Evolutionary conservation across 2,113 vertebrate species (phyloP).

Genomic region (Epinephelus lanceolatus): DNA sequence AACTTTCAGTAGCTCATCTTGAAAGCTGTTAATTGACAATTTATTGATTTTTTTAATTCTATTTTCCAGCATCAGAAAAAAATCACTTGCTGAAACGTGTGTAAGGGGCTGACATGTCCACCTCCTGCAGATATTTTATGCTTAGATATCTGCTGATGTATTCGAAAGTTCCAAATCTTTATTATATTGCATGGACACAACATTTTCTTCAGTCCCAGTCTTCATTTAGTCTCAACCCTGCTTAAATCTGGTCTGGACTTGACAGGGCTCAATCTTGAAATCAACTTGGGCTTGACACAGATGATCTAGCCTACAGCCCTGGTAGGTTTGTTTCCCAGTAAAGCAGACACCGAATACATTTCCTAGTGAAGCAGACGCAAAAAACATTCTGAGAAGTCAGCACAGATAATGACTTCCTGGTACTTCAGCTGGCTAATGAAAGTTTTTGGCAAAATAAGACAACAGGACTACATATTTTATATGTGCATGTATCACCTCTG

Average conservation of each 20-base stretch:
- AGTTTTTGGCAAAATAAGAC: slow-evolving; percentile 50
- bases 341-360: neutral
- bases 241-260: neutral
- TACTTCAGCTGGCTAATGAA: slow-evolving; percentile 12
- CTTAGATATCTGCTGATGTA: neutral
- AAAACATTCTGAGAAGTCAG: slow-evolving; percentile 15
- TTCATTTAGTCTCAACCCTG: neutral
- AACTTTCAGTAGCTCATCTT: neutral
- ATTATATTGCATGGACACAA: neutral
- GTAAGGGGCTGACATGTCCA: neutral
- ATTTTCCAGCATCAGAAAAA: neutral
- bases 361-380: neutral
- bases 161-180: neutral
- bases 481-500: slow-evolving; percentile 47
- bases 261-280: neutral
- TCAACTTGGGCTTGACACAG: neutral
- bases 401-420: slow-evolving; percentile 8
- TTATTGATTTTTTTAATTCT: neutral
- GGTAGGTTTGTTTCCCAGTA: slow-evolving; percentile 5
- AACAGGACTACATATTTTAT: slow-evolving; percentile 42
- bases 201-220: neutral
- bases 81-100: neutral
- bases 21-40: neutral
- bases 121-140: neutral
- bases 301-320: neutral